Evolutionary conservation across 1,140 invertebrate genomes (phyloP).

Genomic region (Eulimnadia texana): DNA sequence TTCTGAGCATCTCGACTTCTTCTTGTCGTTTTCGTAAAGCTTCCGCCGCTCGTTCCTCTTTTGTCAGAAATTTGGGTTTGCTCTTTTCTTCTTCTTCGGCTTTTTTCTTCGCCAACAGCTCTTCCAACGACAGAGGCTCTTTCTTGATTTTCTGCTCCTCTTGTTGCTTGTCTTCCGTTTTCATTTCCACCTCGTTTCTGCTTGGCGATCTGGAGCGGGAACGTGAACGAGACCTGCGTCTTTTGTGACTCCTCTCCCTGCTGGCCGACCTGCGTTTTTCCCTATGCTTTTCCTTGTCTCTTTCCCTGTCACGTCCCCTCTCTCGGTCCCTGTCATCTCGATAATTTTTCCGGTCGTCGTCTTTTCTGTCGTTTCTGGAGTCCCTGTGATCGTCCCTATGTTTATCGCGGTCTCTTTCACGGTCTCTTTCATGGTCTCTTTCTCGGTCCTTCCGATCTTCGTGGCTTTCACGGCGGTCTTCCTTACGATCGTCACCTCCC

Average conservation of each 20-base stretch:
- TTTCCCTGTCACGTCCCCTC: constrained; percentile 25
- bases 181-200: constrained; percentile 29
- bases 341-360: constrained; percentile 22
- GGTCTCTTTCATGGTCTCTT: constrained; percentile 6
- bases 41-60: constrained; percentile 80
- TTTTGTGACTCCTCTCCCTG: constrained; percentile 23
- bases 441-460: constrained; percentile 4
- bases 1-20: constrained; percentile 55
- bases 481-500: background rate
- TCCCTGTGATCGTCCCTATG: constrained; percentile 12
- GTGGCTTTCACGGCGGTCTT: background rate
- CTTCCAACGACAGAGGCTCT: constrained; percentile 89
- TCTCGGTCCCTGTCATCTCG: constrained; percentile 27
- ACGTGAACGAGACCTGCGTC: constrained; percentile 13
- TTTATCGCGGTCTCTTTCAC: constrained; percentile 16
- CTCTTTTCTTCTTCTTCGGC: constrained; percentile 83
- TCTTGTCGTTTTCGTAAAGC: constrained; percentile 77
- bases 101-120: constrained; percentile 89
- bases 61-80: constrained; percentile 92
- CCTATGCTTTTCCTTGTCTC: constrained; percentile 29
- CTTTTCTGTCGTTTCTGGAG: constrained; percentile 9
- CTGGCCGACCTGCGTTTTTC: constrained; percentile 33
- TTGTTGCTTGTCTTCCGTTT: constrained; percentile 24
- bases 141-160: constrained; percentile 39
- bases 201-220: background rate